Evolutionary conservation across 2,113 vertebrate species (phyloP).

Genomic region (Cyprinodon variegatus): DNA sequence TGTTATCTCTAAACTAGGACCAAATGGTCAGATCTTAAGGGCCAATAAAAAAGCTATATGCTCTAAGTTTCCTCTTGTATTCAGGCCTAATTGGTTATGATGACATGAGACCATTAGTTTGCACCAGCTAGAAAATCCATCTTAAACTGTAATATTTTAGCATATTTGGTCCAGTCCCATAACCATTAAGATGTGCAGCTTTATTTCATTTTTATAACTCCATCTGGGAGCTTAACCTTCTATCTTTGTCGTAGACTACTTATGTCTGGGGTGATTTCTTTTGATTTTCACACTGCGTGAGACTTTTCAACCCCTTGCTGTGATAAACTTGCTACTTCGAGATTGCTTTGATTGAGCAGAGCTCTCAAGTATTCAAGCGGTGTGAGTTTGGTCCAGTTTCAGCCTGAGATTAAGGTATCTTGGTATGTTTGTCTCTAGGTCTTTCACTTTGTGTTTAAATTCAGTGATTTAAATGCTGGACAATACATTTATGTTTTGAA

Average conservation of each 20-base stretch:
- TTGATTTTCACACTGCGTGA: not conserved
- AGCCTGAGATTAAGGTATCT: not conserved
- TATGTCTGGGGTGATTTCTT: not conserved
- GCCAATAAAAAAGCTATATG: not conserved
- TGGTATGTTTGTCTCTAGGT: too few relatives aligned
- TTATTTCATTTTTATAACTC: not conserved
- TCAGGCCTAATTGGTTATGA: not conserved
- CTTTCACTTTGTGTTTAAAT: too few relatives aligned
- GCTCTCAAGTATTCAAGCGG: not conserved
- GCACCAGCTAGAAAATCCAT: not conserved
- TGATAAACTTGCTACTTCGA: not conserved
- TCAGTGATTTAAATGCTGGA: too few relatives aligned
- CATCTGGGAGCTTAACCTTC: not conserved
- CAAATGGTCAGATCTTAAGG: not conserved
- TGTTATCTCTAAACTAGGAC: not conserved
- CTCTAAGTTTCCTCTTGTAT: not conserved
- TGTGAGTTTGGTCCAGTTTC: not conserved
- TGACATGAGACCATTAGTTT: not conserved
- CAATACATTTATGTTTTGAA: too few relatives aligned
- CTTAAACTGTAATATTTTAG: not conserved
- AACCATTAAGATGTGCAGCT: not conserved
- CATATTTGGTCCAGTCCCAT: not conserved
- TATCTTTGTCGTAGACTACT: not conserved
- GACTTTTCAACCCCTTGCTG: not conserved
- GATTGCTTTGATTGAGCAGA: not conserved